Conservation (phyloP, 2,113 vertebrate species). For the Oreotrochilus melanogaster region DNA sequence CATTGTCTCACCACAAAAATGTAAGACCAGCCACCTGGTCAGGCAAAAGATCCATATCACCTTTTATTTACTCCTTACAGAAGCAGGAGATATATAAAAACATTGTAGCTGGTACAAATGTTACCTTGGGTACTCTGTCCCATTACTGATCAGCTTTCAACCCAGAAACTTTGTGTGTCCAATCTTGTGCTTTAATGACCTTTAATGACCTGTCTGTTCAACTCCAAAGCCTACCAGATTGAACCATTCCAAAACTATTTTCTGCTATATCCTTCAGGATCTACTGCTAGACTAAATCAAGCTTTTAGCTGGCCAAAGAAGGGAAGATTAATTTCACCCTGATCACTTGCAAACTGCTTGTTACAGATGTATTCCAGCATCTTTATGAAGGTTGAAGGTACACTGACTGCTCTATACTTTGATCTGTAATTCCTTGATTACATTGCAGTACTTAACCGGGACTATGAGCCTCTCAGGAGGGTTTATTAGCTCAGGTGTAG, state of each 20-base stretch:
- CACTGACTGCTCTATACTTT: background rate
- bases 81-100: background rate
- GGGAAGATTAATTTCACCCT: background rate
- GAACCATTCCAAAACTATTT: background rate
- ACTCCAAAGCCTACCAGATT: background rate
- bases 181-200: background rate
- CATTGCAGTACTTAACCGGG: background rate
- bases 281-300: background rate
- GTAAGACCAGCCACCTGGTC: background rate
- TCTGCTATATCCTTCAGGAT: background rate
- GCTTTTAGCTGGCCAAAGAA: background rate
- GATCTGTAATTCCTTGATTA: background rate
- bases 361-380: background rate
- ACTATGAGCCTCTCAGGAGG: background rate
- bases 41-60: background rate
- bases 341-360: background rate
- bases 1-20: background rate
- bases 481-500: constrained; percentile 2
- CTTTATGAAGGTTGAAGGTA: constrained; percentile 2
- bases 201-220: background rate
- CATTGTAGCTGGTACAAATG: background rate
- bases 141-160: background rate
- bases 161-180: background rate
- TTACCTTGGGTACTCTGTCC: background rate
- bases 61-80: background rate